These are phyloP conservation scores for Oryzias curvinotus DNA, from an alignment of 2,113 vertebrate genomes.

Conservation along the genomic window DNA sequence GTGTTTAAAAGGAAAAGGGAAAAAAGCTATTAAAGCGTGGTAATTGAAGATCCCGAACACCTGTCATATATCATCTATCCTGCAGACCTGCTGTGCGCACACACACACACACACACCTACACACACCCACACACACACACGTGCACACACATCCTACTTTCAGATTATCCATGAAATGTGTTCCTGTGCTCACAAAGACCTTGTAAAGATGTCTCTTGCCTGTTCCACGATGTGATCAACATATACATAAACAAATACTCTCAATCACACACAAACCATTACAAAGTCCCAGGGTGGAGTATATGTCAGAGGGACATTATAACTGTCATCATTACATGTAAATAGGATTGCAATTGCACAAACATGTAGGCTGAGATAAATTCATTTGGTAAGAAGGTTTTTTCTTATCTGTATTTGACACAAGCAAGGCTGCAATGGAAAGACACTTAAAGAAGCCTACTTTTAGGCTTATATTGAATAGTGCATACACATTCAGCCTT, in stretches of 20 bases:
- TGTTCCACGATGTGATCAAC: conserved; percentile 24
- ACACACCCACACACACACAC: conserved; percentile 24
- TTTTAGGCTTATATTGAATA: conserved; percentile 50
- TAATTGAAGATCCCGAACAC: conserved; percentile 78
- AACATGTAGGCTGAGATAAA: conserved; percentile 34
- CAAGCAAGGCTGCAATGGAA: conserved; percentile 34
- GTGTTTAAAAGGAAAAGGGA: conserved; percentile 86
- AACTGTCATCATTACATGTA: conserved; percentile 73
- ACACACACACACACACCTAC: conserved; percentile 24
- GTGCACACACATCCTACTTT: background rate
- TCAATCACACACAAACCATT: conserved; percentile 27
- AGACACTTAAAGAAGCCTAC: conserved; percentile 49
- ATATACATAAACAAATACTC: conserved; percentile 38
- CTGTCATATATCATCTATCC: conserved; percentile 67
- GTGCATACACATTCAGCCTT: conserved; percentile 34
- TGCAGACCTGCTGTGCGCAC: conserved; percentile 17
- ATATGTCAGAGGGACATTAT: conserved; percentile 66
- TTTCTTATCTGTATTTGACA: conserved; percentile 50
- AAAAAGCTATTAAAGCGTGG: conserved; percentile 85
- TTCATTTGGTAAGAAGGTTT: conserved; percentile 40
- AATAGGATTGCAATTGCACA: conserved; percentile 41
- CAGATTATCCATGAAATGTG: conserved; percentile 57
- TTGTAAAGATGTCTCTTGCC: conserved; percentile 32
- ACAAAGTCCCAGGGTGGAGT: conserved; percentile 60
- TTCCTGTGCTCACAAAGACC: conserved; percentile 45